Base-by-base conservation (phyloP, 2,797 vertebrate species). In the Siniperca undulata region DNA sequence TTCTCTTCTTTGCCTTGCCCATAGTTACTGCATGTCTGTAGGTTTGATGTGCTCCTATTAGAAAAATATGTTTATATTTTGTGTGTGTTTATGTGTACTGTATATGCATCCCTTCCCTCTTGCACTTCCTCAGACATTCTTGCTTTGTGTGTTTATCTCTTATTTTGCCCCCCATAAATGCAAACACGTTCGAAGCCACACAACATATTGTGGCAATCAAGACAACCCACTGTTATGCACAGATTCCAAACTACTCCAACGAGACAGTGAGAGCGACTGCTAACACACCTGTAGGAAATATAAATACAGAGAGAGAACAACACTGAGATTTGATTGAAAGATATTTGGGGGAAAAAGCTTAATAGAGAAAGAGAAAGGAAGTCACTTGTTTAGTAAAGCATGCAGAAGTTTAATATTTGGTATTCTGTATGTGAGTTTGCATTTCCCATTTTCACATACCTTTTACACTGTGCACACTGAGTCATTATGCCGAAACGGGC, bases 291-390 rank as follows among this genome's bases (percentile, higher is more conserved):
- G 24, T 60, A 38, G 36, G 53, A 68, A 16, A 64, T 14, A 56
- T 42, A 50, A 79, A 71, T n/a, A 65, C 27, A 36, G 30, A 52
- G 14, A 58, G 16, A 74, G 1, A 72, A 56, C 48, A 67, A 22
- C 65, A 58, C 6, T 11, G 27, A 53, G 27, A n/a, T 61, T 59
- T 0, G 1, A 68, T 8, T 16, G 17, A 40, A 11, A 13, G n/a
- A 14, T 38, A 19, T 50, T 7, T 56, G 3, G 3, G 48, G n/a
- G 17, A 40, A 38, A 60, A 61, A 66, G 17, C 24, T n/a, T 42
- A 44, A 61, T 27, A n/a, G 50, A 75, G n/a, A 36, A 52, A 61
- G 12, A 44, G 9, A 34, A 53, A 40, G 30, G 0, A 68, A 46
- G 11, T 2, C 6, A 1, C 10, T 17, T 22, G 16, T 58, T 48